A percentile compares a stretch with the other conserved stretches of the same genome.
Conservation (phyloP, 2,888 invertebrate genomes). For the Cordilura impudica region DNA sequence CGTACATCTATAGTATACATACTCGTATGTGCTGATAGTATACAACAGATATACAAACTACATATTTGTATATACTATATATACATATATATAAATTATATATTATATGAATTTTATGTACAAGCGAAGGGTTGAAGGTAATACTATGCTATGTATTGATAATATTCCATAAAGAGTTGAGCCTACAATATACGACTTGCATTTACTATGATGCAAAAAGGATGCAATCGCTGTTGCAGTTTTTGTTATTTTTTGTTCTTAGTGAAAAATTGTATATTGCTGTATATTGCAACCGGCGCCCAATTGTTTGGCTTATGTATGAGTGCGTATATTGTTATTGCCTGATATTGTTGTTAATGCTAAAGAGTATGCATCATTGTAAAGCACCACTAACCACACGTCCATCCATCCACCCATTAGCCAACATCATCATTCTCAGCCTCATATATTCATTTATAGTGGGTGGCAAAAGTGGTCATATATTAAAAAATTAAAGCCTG, state of each 20-base stretch:
- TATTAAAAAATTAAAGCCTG: background rate
- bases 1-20: background rate
- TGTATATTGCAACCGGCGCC: conserved; percentile 22
- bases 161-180: background rate
- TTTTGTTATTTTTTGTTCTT: background rate
- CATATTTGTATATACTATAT: background rate
- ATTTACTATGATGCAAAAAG: conserved; percentile 39
- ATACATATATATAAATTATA: background rate
- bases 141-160: background rate
- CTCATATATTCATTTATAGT: background rate
- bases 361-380: background rate
- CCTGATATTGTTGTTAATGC: background rate
- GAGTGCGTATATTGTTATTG: conserved; percentile 47
- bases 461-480: background rate
- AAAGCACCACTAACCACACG: background rate
- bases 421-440: background rate
- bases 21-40: background rate
- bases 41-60: background rate
- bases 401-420: background rate
- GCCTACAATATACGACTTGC: conserved; percentile 5
- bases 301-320: conserved; percentile 18
- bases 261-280: background rate
- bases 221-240: conserved; percentile 30
- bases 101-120: background rate
- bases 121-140: background rate